Percentiles rank a stretch among this genome's conserved stretches.
phyloP scores from a whole-genome alignment of 2,113 vertebrate species.

The Otolemur garnettii region DNA sequence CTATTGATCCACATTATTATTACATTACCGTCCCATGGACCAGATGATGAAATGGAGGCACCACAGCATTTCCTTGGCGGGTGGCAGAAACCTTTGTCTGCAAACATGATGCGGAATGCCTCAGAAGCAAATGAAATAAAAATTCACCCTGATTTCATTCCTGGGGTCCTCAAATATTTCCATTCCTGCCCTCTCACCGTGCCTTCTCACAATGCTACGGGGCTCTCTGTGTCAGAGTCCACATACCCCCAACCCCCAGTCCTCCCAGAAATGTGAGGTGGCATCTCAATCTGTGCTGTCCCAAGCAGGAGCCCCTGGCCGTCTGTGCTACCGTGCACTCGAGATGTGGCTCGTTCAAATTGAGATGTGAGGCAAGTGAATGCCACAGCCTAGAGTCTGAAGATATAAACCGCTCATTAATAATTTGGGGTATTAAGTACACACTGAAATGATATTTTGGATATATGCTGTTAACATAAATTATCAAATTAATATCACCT shows the following conservation, averaged over 20 bases:
- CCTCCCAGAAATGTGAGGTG: background rate
- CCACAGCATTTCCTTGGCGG: background rate
- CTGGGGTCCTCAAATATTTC: background rate
- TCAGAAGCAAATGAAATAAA: constrained; percentile 21
- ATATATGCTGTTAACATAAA: background rate
- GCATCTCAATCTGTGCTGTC: background rate
- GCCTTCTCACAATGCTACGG: background rate
- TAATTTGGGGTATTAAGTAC: background rate
- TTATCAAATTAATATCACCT: constrained; percentile 24
- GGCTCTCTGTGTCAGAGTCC: background rate
- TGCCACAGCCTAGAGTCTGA: background rate
- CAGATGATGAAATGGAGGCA: background rate
- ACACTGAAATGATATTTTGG: constrained; percentile 8
- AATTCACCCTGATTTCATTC: background rate
- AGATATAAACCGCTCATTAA: background rate
- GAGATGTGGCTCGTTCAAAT: background rate
- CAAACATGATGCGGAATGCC: background rate
- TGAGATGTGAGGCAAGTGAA: background rate
- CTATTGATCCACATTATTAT: background rate
- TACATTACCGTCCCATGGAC: background rate
- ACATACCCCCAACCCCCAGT: background rate
- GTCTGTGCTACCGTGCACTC: background rate
- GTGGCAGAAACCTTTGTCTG: background rate
- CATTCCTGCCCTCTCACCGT: background rate
- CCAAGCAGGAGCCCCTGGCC: background rate